A percentile compares a stretch with the other conserved stretches of the same genome.
Evolutionary conservation across 2,888 invertebrate species (phyloP).

Genomic region (Meta bourneti): DNA sequence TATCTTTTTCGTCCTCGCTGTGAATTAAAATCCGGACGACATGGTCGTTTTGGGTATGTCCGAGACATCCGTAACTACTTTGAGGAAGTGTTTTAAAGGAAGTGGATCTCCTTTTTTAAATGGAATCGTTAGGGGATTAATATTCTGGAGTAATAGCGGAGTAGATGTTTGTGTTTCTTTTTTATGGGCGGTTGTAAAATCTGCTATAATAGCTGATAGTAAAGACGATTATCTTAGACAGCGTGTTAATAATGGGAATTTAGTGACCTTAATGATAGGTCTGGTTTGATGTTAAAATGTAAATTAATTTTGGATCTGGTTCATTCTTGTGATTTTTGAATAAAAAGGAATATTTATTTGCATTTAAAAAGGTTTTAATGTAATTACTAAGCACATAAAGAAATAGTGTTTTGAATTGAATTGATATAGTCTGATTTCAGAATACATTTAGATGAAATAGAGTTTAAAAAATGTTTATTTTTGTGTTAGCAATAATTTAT

Average conservation of each 20-base stretch:
- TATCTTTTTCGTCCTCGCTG: neutral
- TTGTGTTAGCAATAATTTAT: too few species aligned
- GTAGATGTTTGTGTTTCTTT: neutral
- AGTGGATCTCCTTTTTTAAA: neutral
- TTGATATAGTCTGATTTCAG: too few species aligned
- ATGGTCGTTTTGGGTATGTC: neutral
- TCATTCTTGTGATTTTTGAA: too few species aligned
- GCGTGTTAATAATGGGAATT: neutral
- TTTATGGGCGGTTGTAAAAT: neutral
- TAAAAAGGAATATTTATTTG: too few species aligned
- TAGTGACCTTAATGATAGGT: neutral
- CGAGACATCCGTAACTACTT: neutral
- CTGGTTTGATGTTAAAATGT: neutral
- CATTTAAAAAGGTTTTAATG: too few species aligned
- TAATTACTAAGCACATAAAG: too few species aligned
- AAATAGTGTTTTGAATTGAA: too few species aligned
- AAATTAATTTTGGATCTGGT: too few species aligned
- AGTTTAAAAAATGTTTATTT: too few species aligned
- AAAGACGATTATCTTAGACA: neutral
- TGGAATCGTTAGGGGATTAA: neutral
- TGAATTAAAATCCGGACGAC: neutral
- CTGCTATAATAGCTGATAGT: neutral
- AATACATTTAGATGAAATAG: too few species aligned
- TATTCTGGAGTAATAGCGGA: neutral
- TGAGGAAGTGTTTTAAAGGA: neutral